Evolutionary conservation across 2,797 vertebrate species (phyloP), one percentile per base, ranked within the genome.

Genomic region (Darevskia nairensis): DNA sequence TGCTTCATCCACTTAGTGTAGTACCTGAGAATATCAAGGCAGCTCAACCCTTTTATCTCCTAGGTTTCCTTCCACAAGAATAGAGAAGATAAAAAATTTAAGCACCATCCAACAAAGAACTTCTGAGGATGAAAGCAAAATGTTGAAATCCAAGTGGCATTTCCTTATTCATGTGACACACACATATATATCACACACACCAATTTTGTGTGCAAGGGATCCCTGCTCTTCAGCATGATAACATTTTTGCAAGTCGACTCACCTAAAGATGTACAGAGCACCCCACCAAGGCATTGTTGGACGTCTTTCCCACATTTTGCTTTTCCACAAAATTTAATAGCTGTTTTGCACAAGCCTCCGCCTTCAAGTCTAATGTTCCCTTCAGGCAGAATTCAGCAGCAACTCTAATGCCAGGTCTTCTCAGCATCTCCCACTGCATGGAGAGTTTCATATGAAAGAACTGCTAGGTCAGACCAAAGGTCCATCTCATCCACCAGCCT

Each of bases 11-110:
- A 91, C 29, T 39, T 32, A 75, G 89, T 25, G 64, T 89, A 92
- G 39, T 85, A 80, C 80, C 78, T 75, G 72, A 86, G 72, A 88
- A 66, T 90, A 88, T 87, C 71, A 84, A 87, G 88, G n/a, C 88
- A 2, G 85, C 88, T 39, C 10, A 23, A 74, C n/a, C 41, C 81
- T 91, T 93, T 86, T 3, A 87, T 77, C 71, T 90, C 84, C 81
- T 90, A 32, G 89, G 68, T 13, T 89, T 89, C 87, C 89, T 80
- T 39, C 80, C 85, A 61, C 89, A 91, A 89, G 2, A 35, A 91
- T 80, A 92, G 50, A 82, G 82, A 91, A 88, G 78, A 89, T 81
- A 86, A 69, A 89, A 86, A 91, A 88, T 88, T 84, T 85, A 89
- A 89, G 76, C 46, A 84, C 78, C 79, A 68, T 44, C 64, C 1